Percentiles rank a stretch among this genome's conserved stretches.
These are phyloP conservation scores for Pristionchus maxplancki DNA, from an alignment of 2,888 invertebrate genomes.

Conservation along the genomic window DNA sequence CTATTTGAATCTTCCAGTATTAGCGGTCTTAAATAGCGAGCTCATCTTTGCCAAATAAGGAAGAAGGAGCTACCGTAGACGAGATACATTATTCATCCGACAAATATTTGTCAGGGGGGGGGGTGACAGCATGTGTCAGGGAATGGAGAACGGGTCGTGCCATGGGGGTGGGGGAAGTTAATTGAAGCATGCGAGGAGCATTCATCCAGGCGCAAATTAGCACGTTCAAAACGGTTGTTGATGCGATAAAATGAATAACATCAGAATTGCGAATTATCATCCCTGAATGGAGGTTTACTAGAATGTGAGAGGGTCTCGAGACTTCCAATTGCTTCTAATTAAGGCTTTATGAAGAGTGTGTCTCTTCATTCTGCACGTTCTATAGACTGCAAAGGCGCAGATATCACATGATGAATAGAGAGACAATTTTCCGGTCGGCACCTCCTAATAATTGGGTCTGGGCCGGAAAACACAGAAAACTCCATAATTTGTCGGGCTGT, in stretches of 20 bases:
- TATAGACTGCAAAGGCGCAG: not conserved
- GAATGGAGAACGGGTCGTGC: not conserved
- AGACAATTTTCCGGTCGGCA: not conserved
- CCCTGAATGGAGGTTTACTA: not conserved
- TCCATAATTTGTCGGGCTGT: not conserved
- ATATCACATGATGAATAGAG: not conserved
- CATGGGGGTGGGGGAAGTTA: constrained; percentile 5
- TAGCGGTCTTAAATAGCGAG: no score
- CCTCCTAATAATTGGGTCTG: not conserved
- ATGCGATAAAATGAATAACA: not conserved
- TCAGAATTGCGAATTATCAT: not conserved
- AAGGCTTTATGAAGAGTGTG: not conserved
- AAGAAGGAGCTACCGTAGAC: not conserved
- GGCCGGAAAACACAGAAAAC: not conserved
- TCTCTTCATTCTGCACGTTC: not conserved
- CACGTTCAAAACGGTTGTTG: not conserved
- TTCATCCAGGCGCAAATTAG: not conserved
- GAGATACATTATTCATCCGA: no score
- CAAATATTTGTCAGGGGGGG: not conserved
- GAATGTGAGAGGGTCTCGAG: not conserved
- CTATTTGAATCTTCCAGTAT: no score
- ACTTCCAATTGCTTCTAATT: not conserved
- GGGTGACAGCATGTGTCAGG: not conserved
- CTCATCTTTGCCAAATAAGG: no score
- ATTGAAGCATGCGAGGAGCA: not conserved